A percentile compares a stretch with the other conserved stretches of the same genome.
phyloP scores from a whole-genome alignment of 2,113 vertebrate species.

The Melanerpes formicivorus region DNA sequence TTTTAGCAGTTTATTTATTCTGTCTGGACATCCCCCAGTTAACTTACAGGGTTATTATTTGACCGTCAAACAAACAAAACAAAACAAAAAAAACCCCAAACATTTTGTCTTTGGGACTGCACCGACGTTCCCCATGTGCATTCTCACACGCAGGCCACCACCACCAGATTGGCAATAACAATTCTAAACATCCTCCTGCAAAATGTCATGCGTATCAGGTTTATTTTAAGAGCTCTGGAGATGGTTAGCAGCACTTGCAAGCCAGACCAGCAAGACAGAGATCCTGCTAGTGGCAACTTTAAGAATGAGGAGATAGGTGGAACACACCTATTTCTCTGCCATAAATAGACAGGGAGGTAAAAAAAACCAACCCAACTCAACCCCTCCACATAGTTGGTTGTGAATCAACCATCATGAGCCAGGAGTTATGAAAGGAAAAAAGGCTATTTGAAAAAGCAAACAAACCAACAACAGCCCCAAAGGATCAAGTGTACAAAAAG shows the following conservation, averaged over 20 bases:
- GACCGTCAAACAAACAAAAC: not conserved
- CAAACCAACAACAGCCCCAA: not conserved
- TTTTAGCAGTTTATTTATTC: not conserved
- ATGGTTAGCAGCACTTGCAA: not conserved
- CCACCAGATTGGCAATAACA: fast-evolving
- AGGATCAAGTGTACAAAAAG: not conserved
- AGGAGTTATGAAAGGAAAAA: not conserved
- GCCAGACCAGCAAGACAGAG: not conserved
- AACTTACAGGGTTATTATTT: not conserved
- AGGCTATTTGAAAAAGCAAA: not conserved
- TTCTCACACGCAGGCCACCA: not conserved
- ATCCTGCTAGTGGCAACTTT: not conserved
- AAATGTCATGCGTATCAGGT: not conserved
- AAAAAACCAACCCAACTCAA: not conserved
- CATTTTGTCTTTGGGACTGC: not conserved
- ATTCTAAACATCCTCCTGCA: not conserved
- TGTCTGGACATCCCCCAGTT: not conserved
- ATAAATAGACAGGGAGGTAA: not conserved
- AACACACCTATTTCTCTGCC: not conserved
- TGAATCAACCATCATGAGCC: not conserved
- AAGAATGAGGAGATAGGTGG: not conserved
- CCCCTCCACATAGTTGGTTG: not conserved
- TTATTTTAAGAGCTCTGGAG: not conserved
- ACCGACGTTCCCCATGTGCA: not conserved
- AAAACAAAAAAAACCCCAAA: too few species aligned